phyloP scores from a whole-genome alignment of 2,888 invertebrate genomes.

The Tridacna gigas region DNA sequence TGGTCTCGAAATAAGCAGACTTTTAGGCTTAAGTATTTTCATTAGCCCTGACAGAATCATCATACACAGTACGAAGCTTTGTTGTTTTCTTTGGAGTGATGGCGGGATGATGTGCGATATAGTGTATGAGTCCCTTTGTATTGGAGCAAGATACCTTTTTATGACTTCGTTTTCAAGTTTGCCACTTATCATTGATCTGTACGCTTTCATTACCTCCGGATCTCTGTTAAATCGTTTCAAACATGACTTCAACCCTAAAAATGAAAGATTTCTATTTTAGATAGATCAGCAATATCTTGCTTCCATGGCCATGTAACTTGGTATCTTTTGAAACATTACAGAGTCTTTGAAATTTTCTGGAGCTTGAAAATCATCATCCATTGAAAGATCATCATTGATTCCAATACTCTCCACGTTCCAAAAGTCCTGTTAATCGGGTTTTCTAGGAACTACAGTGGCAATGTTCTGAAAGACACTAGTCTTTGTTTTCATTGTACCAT shows the following conservation, averaged over 20 bases:
- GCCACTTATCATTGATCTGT: constrained; percentile 26
- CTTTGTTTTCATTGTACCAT: background rate
- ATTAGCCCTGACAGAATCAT: too few relatives aligned
- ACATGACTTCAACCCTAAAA: constrained; percentile 22
- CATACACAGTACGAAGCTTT: constrained; percentile 9
- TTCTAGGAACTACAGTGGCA: background rate
- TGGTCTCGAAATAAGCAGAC: too few relatives aligned
- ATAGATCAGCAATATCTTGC: too few relatives aligned
- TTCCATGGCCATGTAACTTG: constrained; percentile 26
- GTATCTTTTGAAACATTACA: constrained; percentile 26
- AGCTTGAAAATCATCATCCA: constrained; percentile 23
- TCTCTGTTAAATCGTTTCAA: constrained; percentile 23
- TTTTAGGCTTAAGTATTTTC: too few relatives aligned
- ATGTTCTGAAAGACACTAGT: background rate
- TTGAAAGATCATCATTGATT: constrained; percentile 16
- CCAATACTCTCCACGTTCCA: constrained; percentile 40
- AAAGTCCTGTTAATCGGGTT: constrained; percentile 17
- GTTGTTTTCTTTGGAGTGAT: constrained; percentile 33
- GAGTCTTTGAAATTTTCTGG: constrained; percentile 29
- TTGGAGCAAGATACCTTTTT: background rate
- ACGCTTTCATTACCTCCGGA: constrained; percentile 23
- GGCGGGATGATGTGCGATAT: constrained; percentile 39
- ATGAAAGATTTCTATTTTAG: constrained; percentile 39
- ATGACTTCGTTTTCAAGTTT: constrained; percentile 33
- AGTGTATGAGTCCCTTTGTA: constrained; percentile 5